A percentile compares a stretch with the other conserved stretches of the same genome.
These are phyloP conservation scores for Manacus vitellinus DNA, from an alignment of 2,113 vertebrate species.

Conservation along the genomic window DNA sequence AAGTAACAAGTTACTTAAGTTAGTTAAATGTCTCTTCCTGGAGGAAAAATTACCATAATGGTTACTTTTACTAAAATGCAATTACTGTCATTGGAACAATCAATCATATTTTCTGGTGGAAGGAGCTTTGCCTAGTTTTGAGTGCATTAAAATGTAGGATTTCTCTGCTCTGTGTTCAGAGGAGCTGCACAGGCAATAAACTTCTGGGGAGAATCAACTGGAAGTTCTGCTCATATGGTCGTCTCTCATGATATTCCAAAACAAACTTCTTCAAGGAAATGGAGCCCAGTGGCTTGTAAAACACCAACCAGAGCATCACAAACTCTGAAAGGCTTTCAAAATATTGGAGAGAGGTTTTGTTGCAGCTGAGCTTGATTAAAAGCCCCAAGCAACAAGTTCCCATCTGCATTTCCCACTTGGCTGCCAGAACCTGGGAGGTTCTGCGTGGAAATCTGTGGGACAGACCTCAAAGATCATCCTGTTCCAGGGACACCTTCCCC, in stretches of 20 bases:
- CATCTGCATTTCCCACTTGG: neutral
- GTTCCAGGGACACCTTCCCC: neutral
- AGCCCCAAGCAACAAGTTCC: neutral
- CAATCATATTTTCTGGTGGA: constrained; percentile 78
- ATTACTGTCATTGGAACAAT: constrained; percentile 85
- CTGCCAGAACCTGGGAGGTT: neutral
- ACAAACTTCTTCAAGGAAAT: neutral
- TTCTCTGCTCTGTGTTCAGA: constrained; percentile 48
- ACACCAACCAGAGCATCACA: neutral
- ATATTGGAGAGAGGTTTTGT: neutral
- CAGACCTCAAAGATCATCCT: neutral
- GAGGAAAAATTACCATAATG: constrained; percentile 83
- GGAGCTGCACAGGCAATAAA: constrained; percentile 40
- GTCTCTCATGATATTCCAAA: neutral
- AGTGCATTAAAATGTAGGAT: constrained; percentile 74
- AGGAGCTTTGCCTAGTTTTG: constrained; percentile 74
- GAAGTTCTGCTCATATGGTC: constrained; percentile 15
- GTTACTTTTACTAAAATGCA: constrained; percentile 84
- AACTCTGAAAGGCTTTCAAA: constrained; percentile 28
- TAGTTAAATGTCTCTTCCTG: constrained; percentile 79
- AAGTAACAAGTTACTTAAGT: constrained; percentile 81
- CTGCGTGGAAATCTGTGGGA: neutral
- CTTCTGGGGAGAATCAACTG: constrained; percentile 4
- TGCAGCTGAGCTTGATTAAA: neutral
- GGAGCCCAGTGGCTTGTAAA: constrained; percentile 19